Conservation (phyloP, 2,888 invertebrate genomes). For the Argynnis bischoffii region DNA sequence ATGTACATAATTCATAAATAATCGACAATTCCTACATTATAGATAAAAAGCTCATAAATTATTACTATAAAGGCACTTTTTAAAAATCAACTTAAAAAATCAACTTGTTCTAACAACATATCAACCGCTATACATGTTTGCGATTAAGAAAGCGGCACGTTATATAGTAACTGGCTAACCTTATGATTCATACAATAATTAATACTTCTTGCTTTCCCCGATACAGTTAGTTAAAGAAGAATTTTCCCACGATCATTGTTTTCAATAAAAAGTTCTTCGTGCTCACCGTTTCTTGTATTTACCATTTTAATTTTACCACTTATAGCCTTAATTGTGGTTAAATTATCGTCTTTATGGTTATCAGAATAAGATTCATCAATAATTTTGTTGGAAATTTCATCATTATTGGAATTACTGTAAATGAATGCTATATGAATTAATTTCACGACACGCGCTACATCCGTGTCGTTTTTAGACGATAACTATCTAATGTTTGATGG, state of each 20-base stretch:
- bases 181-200: constrained; percentile 55
- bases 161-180: constrained; percentile 24
- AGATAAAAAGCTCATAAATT: too few species aligned
- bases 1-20: too few species aligned
- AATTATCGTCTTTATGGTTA: constrained; percentile 30
- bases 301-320: constrained; percentile 34
- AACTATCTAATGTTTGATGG: constrained; percentile 26
- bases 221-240: constrained; percentile 58
- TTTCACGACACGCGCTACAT: constrained; percentile 50
- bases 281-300: constrained; percentile 44
- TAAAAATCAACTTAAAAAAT: not conserved
- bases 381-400: constrained; percentile 5
- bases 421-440: constrained; percentile 48
- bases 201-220: constrained; percentile 57
- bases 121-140: not conserved
- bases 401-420: constrained; percentile 38
- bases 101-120: not conserved
- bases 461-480: constrained; percentile 39
- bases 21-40: too few species aligned
- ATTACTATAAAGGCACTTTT: not conserved
- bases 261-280: constrained; percentile 52
- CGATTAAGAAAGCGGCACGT: constrained; percentile 31
- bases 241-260: constrained; percentile 74
- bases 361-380: constrained; percentile 12
- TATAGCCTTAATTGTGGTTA: not conserved